Evolutionary conservation across 2,888 invertebrate genomes (phyloP).

Genomic region (Cryptophagus acutangulus): DNA sequence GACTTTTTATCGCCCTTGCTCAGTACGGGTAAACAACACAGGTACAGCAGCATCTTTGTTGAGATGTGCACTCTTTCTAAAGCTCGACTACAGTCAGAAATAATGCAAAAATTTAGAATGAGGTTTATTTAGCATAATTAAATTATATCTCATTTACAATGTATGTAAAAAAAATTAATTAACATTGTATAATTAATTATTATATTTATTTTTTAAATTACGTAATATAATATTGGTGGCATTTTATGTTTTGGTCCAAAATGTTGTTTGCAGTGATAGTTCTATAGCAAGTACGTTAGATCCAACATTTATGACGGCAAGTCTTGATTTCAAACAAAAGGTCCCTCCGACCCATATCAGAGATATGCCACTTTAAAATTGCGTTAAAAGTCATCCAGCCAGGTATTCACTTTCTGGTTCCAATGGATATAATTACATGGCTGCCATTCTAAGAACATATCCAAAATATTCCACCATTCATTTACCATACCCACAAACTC

Average conservation of each 20-base stretch:
- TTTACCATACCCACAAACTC: slow-evolving; percentile 15
- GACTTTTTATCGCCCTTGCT: slow-evolving; percentile 40
- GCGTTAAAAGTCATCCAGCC: slow-evolving; percentile 48
- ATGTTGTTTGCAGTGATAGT: too few species aligned
- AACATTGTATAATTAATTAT: too few species aligned
- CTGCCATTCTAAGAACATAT: slow-evolving; percentile 41
- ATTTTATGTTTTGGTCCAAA: too few species aligned
- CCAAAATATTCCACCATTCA: too few species aligned
- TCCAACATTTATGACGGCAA: slow-evolving; percentile 38
- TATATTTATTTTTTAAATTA: too few species aligned
- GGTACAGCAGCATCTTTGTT: slow-evolving; percentile 31
- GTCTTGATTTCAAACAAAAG: slow-evolving; percentile 41
- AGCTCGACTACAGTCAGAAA: background rate
- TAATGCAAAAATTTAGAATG: too few species aligned
- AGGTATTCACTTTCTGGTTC: slow-evolving; percentile 41
- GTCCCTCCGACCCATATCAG: slow-evolving; percentile 47
- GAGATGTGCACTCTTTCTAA: slow-evolving; percentile 4
- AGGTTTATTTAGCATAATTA: too few species aligned
- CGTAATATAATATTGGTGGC: too few species aligned
- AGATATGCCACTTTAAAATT: slow-evolving; percentile 49
- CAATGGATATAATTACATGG: slow-evolving; percentile 44
- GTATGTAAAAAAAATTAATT: too few species aligned
- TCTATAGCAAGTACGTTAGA: too few species aligned
- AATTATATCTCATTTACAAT: too few species aligned
- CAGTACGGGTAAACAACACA: slow-evolving; percentile 29